Conservation (phyloP, 2,113 vertebrate genomes). For the Stigmatopora argus region DNA sequence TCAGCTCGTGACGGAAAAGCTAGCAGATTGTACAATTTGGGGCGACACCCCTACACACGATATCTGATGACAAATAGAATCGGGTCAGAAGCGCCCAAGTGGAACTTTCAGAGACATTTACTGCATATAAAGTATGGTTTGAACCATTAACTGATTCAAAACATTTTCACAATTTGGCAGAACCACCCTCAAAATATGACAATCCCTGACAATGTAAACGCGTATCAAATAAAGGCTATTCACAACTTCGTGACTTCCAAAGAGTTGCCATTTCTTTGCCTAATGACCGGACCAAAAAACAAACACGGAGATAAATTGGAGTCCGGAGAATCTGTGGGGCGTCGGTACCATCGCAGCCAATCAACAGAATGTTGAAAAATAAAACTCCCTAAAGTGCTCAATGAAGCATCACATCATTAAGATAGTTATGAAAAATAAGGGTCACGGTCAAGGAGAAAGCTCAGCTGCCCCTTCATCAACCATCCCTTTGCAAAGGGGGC, state of each 20-base stretch:
- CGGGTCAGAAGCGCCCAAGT: constrained; percentile 33
- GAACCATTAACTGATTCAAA: too few relatives aligned
- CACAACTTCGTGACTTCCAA: too few relatives aligned
- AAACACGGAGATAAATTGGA: neutral
- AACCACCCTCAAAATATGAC: too few relatives aligned
- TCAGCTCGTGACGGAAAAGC: constrained; percentile 55
- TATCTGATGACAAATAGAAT: constrained; percentile 49
- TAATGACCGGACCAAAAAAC: too few relatives aligned
- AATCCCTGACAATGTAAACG: too few relatives aligned
- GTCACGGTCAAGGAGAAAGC: constrained; percentile 54
- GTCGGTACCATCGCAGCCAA: constrained; percentile 7
- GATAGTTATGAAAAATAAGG: constrained; percentile 48
- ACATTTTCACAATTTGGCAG: too few relatives aligned
- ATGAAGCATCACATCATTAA: constrained; percentile 44
- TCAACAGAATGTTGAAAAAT: constrained; percentile 13
- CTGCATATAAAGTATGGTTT: too few relatives aligned
- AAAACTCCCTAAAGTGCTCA: constrained; percentile 27
- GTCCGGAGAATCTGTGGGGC: neutral
- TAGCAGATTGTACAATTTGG: constrained; percentile 55
- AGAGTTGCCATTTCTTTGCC: too few relatives aligned
- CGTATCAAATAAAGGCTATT: too few relatives aligned
- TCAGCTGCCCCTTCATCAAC: constrained; percentile 54
- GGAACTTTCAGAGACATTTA: constrained; percentile 2
- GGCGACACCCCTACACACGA: constrained; percentile 61
- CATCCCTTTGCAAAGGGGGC: constrained; percentile 33